phyloP scores from a whole-genome alignment of 1,140 invertebrate genomes.

The Maconellicoccus hirsutus region DNA sequence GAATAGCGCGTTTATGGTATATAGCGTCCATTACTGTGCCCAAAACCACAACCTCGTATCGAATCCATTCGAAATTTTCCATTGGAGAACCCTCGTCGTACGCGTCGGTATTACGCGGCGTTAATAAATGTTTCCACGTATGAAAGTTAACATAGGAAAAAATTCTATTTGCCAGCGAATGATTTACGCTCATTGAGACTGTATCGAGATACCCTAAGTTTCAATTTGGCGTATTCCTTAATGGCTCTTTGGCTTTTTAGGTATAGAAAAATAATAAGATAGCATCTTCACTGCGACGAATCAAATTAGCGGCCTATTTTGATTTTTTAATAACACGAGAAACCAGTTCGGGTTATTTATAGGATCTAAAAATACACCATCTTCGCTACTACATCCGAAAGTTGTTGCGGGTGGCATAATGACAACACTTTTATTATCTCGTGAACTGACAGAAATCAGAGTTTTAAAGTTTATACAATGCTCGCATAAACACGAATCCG shows the following conservation, averaged over 20 bases:
- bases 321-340: background rate
- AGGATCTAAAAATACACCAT: background rate
- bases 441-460: background rate
- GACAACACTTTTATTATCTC: constrained; percentile 1
- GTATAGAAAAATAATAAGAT: background rate
- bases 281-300: background rate
- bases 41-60: background rate
- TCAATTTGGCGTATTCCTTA: too few species aligned
- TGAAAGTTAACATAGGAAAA: too few species aligned
- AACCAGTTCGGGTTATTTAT: constrained; percentile 8
- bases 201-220: too few species aligned
- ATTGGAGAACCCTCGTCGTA: background rate
- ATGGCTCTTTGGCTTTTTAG: background rate
- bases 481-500: background rate
- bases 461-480: background rate
- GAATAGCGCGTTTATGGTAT: background rate
- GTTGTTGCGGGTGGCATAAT: background rate
- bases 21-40: background rate
- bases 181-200: too few species aligned
- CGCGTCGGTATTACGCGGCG: too few species aligned
- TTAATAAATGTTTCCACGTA: too few species aligned
- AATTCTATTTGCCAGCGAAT: too few species aligned
- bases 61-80: too few species aligned
- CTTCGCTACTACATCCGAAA: background rate
- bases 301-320: background rate